Percentiles rank a stretch among this genome's conserved stretches.
These are phyloP conservation scores for Stigmatopora argus DNA, from an alignment of 2,113 vertebrate species.

Conservation along the genomic window DNA sequence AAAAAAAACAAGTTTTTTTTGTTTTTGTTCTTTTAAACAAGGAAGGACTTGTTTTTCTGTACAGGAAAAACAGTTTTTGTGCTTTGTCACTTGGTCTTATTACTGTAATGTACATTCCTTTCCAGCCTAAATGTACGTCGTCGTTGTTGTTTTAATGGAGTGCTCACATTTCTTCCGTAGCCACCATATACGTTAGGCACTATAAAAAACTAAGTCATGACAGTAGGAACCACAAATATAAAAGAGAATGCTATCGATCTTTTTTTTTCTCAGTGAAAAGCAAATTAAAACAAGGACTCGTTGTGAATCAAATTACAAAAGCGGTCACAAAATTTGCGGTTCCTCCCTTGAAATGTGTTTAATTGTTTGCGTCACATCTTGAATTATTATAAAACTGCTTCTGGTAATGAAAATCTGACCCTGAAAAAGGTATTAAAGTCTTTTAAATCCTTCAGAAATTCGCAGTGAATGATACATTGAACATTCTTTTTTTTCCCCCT, in stretches of 20 bases:
- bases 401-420: constrained; percentile 49
- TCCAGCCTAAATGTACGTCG: constrained; percentile 32
- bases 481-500: constrained; percentile 18
- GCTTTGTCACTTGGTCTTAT: constrained; percentile 33
- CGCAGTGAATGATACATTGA: constrained; percentile 60
- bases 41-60: constrained; percentile 8
- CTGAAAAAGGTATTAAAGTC: constrained; percentile 49
- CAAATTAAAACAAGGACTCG: not conserved
- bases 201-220: constrained; percentile 56
- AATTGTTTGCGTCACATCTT: constrained; percentile 23
- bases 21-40: constrained; percentile 14
- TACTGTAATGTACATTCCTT: constrained; percentile 44
- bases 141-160: constrained; percentile 49
- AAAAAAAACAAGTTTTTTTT: constrained; percentile 23
- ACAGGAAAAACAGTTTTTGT: constrained; percentile 33
- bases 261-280: constrained; percentile 11
- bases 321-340: constrained; percentile 31
- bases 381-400: constrained; percentile 47
- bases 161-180: constrained; percentile 44
- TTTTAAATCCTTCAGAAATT: constrained; percentile 35
- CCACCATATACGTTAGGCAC: constrained; percentile 56
- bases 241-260: constrained; percentile 21
- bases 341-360: constrained; percentile 29
- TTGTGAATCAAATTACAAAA: constrained; percentile 30
- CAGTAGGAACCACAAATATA: constrained; percentile 27